Conservation (phyloP, 2,888 invertebrate genomes). For the Tridacna gigas region DNA sequence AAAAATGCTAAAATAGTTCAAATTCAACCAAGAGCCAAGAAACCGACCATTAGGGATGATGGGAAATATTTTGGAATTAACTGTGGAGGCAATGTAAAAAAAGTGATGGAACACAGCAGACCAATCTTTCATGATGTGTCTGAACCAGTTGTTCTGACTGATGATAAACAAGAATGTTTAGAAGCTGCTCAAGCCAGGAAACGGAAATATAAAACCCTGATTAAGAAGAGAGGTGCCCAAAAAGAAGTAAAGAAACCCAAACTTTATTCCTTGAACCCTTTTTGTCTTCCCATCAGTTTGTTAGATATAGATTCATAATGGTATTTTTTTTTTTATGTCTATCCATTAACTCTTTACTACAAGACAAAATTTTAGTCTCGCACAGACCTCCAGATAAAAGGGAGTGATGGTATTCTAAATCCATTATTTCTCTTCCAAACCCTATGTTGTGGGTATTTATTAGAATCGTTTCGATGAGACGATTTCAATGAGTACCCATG, state of each 20-base stretch:
- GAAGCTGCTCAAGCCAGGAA: conserved; percentile 1
- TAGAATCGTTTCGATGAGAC: too few species aligned
- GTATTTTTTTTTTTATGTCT: not conserved
- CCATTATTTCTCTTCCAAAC: too few species aligned
- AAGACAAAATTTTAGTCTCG: not conserved
- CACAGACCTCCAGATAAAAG: not conserved
- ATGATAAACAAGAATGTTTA: not conserved
- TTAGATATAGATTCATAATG: conserved; percentile 51
- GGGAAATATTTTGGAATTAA: conserved; percentile 38
- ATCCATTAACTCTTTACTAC: not conserved
- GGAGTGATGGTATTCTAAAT: too few species aligned
- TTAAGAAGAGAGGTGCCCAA: conserved; percentile 23
- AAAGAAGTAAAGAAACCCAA: conserved; percentile 66
- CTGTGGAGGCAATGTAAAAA: not conserved
- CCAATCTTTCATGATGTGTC: not conserved
- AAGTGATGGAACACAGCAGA: not conserved
- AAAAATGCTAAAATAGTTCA: conserved; percentile 45
- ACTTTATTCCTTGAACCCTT: conserved; percentile 73
- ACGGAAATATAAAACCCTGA: conserved; percentile 13
- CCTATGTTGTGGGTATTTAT: too few species aligned
- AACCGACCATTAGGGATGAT: conserved; percentile 29
- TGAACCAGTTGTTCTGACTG: not conserved
- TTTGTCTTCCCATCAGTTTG: conserved; percentile 72
- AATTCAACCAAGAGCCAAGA: conserved; percentile 21
- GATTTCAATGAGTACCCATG: too few species aligned